Evolutionary conservation across 2,797 vertebrate genomes (phyloP), one percentile per base, ranked within the genome.

Genomic region (Acanthopagrus latus): DNA sequence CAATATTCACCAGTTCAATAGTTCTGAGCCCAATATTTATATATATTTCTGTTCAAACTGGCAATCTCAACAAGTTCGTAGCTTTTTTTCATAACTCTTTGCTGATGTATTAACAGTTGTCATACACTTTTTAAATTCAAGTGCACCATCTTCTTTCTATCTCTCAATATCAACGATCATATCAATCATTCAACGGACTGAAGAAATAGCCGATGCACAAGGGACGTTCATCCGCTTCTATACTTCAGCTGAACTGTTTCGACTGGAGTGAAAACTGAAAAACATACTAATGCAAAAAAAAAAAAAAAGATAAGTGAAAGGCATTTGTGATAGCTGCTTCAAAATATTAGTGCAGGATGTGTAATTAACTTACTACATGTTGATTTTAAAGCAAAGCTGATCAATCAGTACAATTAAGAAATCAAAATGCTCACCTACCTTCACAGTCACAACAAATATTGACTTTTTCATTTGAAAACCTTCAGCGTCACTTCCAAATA

Each of bases 361-460:
- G 1, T 43, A 20, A 50, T 16, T 44, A 27, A 9, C 51, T 5
- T 27, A 51, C 18, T 44, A 33, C 13, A 8, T 64, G 57, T 23
- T 56, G 27, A 0, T 68, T 60, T 48, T 18, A 27, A 51, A 50
- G 41, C 11, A 64, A 62, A 43, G 21, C 38, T 25, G 4, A 63
- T 46, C 4, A 73, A 71, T 68, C 16, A 25, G 5, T 44, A 4
- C 6, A 52, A 21, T 66, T 2, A 76, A 83, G n/a, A 78, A 27
- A 82, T 76, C 58, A 90, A 90, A 90, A 84, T 56, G 12, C 78
- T 74, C 78, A 92, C 91, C 91, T 89, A 92, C 89, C 89, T 91
- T 89, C 9, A 77, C 47, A 2, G 21, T 80, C 56, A 83, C 33
- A 80, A 72, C 38, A 74, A 52, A 59, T 27, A 48, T 4, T 63